Conservation (phyloP, 2,113 vertebrate genomes). For the Xiphophorus hellerii region DNA sequence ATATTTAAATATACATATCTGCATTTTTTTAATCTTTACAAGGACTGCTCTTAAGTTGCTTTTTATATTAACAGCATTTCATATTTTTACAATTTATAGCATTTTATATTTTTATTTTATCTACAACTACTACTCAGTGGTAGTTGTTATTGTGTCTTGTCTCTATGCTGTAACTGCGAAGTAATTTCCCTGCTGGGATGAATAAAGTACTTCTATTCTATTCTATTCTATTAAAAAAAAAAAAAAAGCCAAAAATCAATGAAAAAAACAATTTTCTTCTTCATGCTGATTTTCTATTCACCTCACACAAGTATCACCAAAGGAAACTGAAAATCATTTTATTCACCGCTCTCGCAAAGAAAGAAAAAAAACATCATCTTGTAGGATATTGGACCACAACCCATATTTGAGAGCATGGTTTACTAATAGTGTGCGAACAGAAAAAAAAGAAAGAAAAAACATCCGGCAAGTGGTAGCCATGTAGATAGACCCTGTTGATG, state of each 20-base stretch:
- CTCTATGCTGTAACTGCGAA: too few relatives aligned
- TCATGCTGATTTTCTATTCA: constrained; percentile 17
- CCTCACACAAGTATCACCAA: constrained; percentile 4
- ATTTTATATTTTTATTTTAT: too few relatives aligned
- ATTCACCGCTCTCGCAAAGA: constrained; percentile 26
- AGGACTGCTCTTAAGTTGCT: too few relatives aligned
- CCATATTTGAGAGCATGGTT: constrained; percentile 18
- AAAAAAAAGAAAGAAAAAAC: background rate
- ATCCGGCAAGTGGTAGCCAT: background rate
- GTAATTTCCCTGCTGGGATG: too few relatives aligned
- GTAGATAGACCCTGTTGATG: background rate
- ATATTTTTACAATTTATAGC: too few relatives aligned
- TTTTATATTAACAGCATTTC: too few relatives aligned
- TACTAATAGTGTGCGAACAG: background rate
- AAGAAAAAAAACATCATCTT: background rate
- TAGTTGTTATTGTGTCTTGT: too few relatives aligned
- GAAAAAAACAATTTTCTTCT: constrained; percentile 41
- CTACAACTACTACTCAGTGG: too few relatives aligned
- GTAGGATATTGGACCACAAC: background rate
- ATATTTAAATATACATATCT: too few relatives aligned
- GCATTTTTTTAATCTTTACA: too few relatives aligned
- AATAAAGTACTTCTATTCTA: too few relatives aligned
- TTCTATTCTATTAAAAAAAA: too few relatives aligned
- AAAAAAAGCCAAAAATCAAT: constrained; percentile 22
- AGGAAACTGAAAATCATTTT: constrained; percentile 29